Conservation (phyloP, 2,888 invertebrate species). For the Prenolepis imparis region DNA sequence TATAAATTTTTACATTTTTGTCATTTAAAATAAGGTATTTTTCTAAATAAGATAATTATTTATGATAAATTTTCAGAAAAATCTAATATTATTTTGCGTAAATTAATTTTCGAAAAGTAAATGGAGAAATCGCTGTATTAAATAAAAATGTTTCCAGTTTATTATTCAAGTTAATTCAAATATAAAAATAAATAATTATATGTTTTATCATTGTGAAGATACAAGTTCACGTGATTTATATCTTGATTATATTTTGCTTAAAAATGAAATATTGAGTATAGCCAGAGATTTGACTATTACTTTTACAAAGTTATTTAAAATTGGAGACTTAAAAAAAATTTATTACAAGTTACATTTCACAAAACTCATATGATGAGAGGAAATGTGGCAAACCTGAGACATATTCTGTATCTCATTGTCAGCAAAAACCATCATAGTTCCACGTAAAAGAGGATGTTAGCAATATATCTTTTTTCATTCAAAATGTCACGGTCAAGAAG, state of each 20-base stretch:
- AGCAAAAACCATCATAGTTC: slow-evolving; percentile 12
- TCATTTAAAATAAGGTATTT: neutral
- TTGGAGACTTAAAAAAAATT: neutral
- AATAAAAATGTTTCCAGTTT: neutral
- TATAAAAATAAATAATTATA: neutral
- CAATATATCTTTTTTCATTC: slow-evolving; percentile 27
- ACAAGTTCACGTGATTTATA: neutral
- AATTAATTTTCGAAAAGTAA: neutral
- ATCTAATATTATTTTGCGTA: neutral
- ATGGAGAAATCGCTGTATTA: neutral
- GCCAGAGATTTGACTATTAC: neutral
- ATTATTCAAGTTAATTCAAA: neutral
- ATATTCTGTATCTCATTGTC: neutral
- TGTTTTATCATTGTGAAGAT: neutral
- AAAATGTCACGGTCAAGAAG: slow-evolving; percentile 22
- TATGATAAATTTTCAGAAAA: neutral
- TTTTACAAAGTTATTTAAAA: neutral
- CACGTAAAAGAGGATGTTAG: neutral
- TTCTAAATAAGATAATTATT: neutral
- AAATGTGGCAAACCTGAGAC: slow-evolving; percentile 7
- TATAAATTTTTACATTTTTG: neutral
- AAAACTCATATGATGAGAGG: slow-evolving; percentile 1
- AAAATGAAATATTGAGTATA: neutral
- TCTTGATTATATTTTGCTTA: neutral
- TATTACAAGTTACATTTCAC: neutral